phyloP scores from a whole-genome alignment of 2,797 vertebrate genomes.

The Poeciliopsis turneri region DNA sequence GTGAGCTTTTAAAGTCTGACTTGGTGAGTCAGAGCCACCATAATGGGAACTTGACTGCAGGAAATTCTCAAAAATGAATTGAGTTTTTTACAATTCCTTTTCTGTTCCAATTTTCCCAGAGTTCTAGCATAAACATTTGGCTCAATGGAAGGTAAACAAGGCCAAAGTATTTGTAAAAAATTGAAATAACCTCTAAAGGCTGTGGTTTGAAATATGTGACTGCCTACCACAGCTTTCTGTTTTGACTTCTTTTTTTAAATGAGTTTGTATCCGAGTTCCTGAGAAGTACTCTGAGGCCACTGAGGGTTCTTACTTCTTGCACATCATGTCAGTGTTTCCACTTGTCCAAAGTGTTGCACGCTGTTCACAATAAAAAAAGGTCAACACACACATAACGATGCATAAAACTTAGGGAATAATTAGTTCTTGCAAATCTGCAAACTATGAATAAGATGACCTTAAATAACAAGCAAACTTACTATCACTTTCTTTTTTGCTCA shows the following conservation, averaged over 20 bases:
- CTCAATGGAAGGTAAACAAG: too few relatives aligned
- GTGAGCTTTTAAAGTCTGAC: not conserved
- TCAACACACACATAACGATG: not conserved
- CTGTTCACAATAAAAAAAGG: not conserved
- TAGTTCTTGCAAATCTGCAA: not conserved
- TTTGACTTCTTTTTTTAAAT: constrained; percentile 3
- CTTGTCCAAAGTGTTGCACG: not conserved
- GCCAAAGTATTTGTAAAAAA: not conserved
- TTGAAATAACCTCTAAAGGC: not conserved
- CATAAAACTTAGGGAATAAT: not conserved
- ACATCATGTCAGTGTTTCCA: not conserved
- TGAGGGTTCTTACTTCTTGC: not conserved
- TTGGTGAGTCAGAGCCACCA: not conserved
- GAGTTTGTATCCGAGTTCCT: not conserved
- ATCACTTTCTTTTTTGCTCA: not conserved
- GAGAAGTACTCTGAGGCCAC: not conserved
- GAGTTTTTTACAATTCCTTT: not conserved
- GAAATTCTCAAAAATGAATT: not conserved
- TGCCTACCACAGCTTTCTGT: not conserved
- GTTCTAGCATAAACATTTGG: not conserved
- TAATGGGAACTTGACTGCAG: not conserved
- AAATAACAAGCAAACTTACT: not conserved
- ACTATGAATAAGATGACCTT: not conserved
- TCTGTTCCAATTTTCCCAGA: not conserved
- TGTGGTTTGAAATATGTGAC: not conserved